Percentiles rank a stretch among this genome's conserved stretches.
Evolutionary conservation across 2,113 vertebrate species (phyloP).

Genomic region (Clinocottus analis): DNA sequence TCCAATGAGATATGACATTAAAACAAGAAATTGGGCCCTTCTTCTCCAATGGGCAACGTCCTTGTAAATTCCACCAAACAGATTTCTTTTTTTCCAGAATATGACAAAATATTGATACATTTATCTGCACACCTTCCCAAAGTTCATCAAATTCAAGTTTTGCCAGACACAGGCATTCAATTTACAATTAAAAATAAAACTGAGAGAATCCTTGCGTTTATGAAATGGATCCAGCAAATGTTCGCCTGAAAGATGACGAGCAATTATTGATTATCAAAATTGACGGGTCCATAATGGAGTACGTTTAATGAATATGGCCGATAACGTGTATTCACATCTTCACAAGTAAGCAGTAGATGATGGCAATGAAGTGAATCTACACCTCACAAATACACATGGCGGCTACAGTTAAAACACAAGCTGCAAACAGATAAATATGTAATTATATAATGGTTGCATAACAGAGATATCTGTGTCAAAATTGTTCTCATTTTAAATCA

Average conservation of each 20-base stretch:
- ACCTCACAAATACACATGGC: not conserved
- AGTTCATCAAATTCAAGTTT: not conserved
- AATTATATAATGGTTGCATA: slow-evolving; percentile 39
- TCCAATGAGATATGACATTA: no score
- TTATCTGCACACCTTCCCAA: not conserved
- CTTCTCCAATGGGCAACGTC: no score
- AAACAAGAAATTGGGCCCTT: no score
- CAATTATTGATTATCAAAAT: not conserved
- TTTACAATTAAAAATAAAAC: not conserved
- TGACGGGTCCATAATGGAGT: not conserved
- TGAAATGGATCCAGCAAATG: not conserved
- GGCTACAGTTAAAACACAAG: not conserved
- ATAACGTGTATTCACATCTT: not conserved
- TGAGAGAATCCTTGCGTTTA: not conserved
- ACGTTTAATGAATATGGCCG: not conserved
- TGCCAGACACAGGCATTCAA: not conserved
- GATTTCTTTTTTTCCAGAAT: not conserved
- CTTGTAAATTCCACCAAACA: no score
- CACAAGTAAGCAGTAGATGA: not conserved
- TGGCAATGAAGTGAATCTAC: not conserved
- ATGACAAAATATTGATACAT: not conserved
- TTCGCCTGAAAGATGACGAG: not conserved
- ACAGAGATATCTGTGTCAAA: slow-evolving; percentile 38
- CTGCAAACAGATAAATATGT: slow-evolving; percentile 16
- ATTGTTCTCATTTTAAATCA: slow-evolving; percentile 4